Base-by-base conservation (phyloP, 2,797 vertebrate genomes). In the Chlorospingus flavigularis region DNA sequence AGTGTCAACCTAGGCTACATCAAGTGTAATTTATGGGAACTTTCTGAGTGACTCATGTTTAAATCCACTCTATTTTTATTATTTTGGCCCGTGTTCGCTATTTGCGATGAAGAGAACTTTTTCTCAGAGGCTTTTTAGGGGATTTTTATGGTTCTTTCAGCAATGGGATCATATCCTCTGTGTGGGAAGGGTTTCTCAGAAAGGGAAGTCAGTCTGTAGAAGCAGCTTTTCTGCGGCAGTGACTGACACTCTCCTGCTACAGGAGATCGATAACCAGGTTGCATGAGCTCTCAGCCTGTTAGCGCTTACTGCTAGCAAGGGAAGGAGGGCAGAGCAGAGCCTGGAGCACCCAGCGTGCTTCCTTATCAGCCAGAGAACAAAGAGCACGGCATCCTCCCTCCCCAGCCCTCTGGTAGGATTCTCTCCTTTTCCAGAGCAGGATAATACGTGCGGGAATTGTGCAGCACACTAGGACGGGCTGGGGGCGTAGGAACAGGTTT, bases 401-500 rank as follows among this genome's bases (percentile, higher is more conserved):
- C n/a, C 60, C 30, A 80, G 61, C 30, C 83, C 3, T 6, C 62
- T 66, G 21, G 17, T 24, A 16, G 0, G 0, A 62, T 55, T 77
- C 57, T 63, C 0, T 1, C n/a, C 43, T 75, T 68, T 94, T 88
- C 50, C 58, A 55, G 60, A 79, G 47, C 51, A 58, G 81, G 86
- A 62, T 5, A 3, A 33, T 73, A 75, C 5, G 7, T 45, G 58
- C 0, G 0, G 9, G 45, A 45, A 31, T 45, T 47, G 43, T 70
- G 40, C 86, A 39, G 75, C 33, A 9, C 20, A 3, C 42, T 80
- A 1, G 3, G 8, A 20, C 2, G 33, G 40, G 55, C 60, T n/a
- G 43, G 74, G 83, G 57, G 81, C 0, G 30, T 73, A 92, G 71
- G 25, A 96, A 97, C 79, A 92, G 91, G 95, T 95, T 87, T 67